Evolutionary conservation across 2,797 vertebrate genomes (phyloP).

Genomic region (Halcyon smyrnensis): DNA sequence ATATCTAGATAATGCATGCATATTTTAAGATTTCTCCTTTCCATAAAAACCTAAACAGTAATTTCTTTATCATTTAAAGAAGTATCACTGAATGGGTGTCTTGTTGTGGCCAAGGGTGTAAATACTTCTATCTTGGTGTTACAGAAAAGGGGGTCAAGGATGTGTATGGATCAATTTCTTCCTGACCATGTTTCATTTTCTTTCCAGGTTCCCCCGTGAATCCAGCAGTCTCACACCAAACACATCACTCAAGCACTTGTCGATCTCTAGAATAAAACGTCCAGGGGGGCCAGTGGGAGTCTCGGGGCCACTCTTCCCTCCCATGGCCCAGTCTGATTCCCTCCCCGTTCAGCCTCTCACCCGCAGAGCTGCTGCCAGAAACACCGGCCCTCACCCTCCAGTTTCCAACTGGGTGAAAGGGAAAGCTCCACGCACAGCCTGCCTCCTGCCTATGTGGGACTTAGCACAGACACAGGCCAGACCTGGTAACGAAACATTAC

Average conservation of each 20-base stretch:
- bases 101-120: accelerated
- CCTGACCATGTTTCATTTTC: not conserved
- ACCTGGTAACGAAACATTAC: not conserved
- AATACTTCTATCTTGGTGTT: not conserved
- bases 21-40: not conserved
- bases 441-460: not conserved
- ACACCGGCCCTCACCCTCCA: not conserved
- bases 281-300: accelerated
- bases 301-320: not conserved
- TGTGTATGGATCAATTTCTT: not conserved
- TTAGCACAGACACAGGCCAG: not conserved
- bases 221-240: not conserved
- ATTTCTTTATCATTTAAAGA: not conserved
- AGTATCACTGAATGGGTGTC: not conserved
- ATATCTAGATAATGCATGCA: not conserved
- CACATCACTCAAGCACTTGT: not conserved
- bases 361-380: not conserved
- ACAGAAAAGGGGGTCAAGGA: not conserved
- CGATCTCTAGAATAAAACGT: not conserved
- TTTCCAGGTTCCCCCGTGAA: not conserved
- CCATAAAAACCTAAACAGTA: not conserved
- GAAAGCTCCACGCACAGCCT: not conserved
- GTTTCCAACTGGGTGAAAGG: constrained; percentile 30
- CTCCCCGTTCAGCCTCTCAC: not conserved
- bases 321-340: not conserved